phyloP scores from a whole-genome alignment of 2,797 vertebrate genomes.

The Danionella dracula region DNA sequence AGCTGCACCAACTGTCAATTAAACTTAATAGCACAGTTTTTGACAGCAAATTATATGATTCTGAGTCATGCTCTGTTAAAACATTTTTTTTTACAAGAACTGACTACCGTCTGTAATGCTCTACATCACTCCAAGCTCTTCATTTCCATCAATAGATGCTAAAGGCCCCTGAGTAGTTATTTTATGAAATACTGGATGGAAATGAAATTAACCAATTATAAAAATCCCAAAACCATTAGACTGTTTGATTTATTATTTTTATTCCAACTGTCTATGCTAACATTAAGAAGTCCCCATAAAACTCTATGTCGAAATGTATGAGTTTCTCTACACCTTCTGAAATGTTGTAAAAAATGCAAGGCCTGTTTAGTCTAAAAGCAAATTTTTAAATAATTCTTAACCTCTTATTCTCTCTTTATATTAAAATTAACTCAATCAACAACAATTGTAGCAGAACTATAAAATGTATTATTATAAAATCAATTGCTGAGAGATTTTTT shows the following conservation, averaged over 20 bases:
- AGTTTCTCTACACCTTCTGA: neutral
- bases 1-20: slow-evolving; percentile 28
- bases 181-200: neutral
- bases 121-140: neutral
- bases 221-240: slow-evolving; percentile 13
- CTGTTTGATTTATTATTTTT: neutral
- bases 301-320: slow-evolving; percentile 4
- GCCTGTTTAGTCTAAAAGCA: too few relatives aligned
- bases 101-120: neutral
- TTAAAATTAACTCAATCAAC: too few relatives aligned
- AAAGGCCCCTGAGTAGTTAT: neutral
- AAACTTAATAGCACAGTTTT: slow-evolving; percentile 13
- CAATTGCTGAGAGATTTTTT: too few relatives aligned
- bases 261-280: neutral
- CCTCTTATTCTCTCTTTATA: too few relatives aligned
- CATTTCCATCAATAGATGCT: neutral
- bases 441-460: too few relatives aligned
- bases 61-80: neutral
- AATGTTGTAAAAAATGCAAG: too few relatives aligned
- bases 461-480: too few relatives aligned
- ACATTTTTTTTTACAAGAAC: slow-evolving; percentile 5
- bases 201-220: neutral
- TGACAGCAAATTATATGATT: slow-evolving; percentile 26
- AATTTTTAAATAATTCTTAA: too few relatives aligned
- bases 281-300: neutral